Evolutionary conservation across 2,797 vertebrate species (phyloP).

Genomic region (Poeciliopsis gracilis): DNA sequence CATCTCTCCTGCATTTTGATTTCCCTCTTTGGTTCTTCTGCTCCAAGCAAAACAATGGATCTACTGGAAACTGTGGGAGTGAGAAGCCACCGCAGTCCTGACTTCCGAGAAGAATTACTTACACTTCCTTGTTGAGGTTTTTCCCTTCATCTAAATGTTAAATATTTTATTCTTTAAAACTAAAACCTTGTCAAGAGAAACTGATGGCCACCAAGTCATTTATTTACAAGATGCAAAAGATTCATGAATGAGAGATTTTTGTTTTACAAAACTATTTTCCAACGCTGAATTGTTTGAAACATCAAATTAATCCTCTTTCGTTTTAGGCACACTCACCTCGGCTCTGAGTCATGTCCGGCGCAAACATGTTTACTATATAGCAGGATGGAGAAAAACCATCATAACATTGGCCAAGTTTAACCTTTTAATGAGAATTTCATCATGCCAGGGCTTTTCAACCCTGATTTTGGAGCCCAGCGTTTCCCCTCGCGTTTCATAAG

Average conservation of each 20-base stretch:
- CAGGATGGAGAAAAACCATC: neutral
- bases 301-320: neutral
- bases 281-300: neutral
- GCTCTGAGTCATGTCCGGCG: neutral
- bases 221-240: neutral
- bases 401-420: neutral
- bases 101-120: conserved; percentile 1
- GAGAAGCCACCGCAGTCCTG: neutral
- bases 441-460: neutral
- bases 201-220: neutral
- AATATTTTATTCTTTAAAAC: conserved; percentile 7
- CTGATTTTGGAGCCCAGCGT: neutral
- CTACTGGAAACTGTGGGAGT: neutral
- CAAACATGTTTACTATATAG: neutral
- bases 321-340: neutral
- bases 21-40: neutral
- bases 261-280: neutral
- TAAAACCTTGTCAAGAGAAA: neutral
- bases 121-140: conserved; percentile 11
- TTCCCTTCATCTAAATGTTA: neutral
- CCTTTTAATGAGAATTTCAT: neutral
- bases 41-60: neutral
- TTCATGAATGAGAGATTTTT: neutral
- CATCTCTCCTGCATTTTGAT: neutral
- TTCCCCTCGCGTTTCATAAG: no score